A percentile compares a stretch with the other conserved stretches of the same genome.
These are phyloP conservation scores for Crotalus horridus DNA, from an alignment of 2,113 vertebrate species.

Conservation along the genomic window DNA sequence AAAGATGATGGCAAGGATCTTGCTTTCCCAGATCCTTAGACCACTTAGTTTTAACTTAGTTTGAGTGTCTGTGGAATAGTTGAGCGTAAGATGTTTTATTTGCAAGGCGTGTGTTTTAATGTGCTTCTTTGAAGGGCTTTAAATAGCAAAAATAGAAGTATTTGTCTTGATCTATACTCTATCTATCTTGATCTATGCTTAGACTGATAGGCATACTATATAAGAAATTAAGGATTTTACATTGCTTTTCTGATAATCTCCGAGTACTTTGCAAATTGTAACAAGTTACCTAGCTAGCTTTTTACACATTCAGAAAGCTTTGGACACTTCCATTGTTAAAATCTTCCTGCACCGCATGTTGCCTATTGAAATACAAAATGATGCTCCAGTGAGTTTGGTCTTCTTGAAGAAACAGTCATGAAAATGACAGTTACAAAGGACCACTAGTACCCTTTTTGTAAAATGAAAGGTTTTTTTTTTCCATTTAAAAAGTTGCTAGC, in stretches of 20 bases:
- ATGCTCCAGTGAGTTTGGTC: not conserved
- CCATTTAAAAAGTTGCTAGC: slow-evolving; percentile 19
- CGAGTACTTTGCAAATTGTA: slow-evolving; percentile 35
- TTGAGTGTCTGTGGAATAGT: not conserved
- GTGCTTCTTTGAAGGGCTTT: not conserved
- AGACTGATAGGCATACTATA: slow-evolving; percentile 29
- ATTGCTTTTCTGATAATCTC: slow-evolving; percentile 22
- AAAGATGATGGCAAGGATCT: not conserved
- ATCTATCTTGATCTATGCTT: not conserved
- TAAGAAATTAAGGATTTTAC: not conserved
- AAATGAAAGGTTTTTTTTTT: not conserved
- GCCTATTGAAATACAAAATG: not conserved
- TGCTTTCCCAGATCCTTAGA: not conserved
- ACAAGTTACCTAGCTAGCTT: not conserved
- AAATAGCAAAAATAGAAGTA: not conserved
- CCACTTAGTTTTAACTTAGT: not conserved
- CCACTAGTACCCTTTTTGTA: slow-evolving; percentile 25
- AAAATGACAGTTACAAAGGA: not conserved
- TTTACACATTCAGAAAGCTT: slow-evolving; percentile 2
- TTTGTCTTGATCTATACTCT: not conserved
- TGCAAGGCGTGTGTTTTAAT: not conserved
- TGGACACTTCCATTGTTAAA: not conserved
- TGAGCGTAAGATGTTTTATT: not conserved
- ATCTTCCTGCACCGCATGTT: not conserved
- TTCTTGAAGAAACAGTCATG: not conserved